Percentiles rank a stretch among this genome's conserved stretches.
Evolutionary conservation across 2,797 vertebrate genomes (phyloP).

Genomic region (Poecilia gillii): DNA sequence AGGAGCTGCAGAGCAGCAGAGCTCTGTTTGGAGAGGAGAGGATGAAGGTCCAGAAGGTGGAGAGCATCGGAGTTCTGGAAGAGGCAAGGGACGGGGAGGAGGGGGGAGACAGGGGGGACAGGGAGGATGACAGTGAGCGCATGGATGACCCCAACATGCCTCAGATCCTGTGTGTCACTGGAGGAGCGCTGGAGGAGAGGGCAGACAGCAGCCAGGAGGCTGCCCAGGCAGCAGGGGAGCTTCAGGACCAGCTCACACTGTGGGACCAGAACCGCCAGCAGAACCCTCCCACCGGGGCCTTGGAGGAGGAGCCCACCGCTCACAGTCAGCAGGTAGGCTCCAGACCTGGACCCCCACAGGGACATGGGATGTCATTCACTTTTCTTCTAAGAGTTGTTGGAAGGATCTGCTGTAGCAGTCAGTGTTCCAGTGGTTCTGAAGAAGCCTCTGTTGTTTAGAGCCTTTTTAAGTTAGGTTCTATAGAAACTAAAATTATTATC

Average conservation of each 20-base stretch:
- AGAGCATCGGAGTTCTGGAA: conserved; percentile 81
- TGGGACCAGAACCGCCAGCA: conserved; percentile 40
- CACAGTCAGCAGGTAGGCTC: conserved; percentile 45
- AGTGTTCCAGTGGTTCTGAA: too few species aligned
- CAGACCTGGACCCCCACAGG: background rate
- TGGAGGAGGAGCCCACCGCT: conserved; percentile 37
- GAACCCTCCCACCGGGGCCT: conserved; percentile 15
- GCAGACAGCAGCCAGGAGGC: conserved; percentile 49
- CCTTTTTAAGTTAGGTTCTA: background rate
- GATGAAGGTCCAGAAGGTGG: conserved; percentile 80
- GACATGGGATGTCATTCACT: too few species aligned
- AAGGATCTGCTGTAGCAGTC: too few species aligned
- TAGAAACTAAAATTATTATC: background rate
- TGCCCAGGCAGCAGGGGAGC: conserved; percentile 10
- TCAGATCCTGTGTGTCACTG: conserved; percentile 77
- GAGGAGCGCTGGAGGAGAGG: conserved; percentile 66
- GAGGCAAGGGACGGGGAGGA: conserved; percentile 62
- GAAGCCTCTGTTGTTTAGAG: too few species aligned
- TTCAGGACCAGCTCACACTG: conserved; percentile 44
- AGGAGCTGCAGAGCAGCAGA: conserved; percentile 75
- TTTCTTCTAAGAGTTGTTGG: too few species aligned
- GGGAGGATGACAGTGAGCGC: conserved; percentile 59
- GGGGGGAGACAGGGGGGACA: conserved; percentile 48
- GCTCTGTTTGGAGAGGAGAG: conserved; percentile 68
- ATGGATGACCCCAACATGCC: conserved; percentile 74